phyloP scores from a whole-genome alignment of 2,888 invertebrate genomes.

The Phyto melanocephala region DNA sequence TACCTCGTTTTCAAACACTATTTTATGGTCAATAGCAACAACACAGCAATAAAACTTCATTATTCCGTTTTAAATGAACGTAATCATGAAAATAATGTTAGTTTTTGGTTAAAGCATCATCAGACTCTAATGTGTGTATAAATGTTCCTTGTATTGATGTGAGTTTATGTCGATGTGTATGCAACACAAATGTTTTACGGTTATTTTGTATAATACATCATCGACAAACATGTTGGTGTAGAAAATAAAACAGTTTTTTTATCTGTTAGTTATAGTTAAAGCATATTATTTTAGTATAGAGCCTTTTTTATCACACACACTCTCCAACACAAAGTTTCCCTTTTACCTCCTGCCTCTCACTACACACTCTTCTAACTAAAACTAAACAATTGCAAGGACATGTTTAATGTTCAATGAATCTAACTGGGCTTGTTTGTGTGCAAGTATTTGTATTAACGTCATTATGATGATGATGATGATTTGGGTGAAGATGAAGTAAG shows the following conservation, averaged over 20 bases:
- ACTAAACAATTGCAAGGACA: slow-evolving; percentile 75
- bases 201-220: slow-evolving; percentile 75
- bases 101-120: slow-evolving; percentile 67
- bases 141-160: neutral
- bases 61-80: slow-evolving; percentile 28
- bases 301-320: slow-evolving; percentile 37
- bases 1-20: neutral
- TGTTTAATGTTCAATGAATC: slow-evolving; percentile 61
- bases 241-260: slow-evolving; percentile 76
- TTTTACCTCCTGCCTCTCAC: neutral
- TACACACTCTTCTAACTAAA: slow-evolving; percentile 62
- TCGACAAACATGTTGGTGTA: slow-evolving; percentile 77
- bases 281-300: slow-evolving; percentile 68
- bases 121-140: slow-evolving; percentile 39
- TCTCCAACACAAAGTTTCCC: neutral
- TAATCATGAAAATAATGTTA: slow-evolving; percentile 39
- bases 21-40: slow-evolving; percentile 31
- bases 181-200: slow-evolving; percentile 47
- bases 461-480: neutral
- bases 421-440: slow-evolving; percentile 36
- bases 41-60: slow-evolving; percentile 14
- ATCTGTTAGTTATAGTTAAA: slow-evolving; percentile 68
- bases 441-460: neutral
- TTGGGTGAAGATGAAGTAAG: neutral
- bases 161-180: neutral